Evolutionary conservation across 2,113 vertebrate genomes (phyloP), one percentile per base, ranked within the genome.

Genomic region (Sitta europaea): DNA sequence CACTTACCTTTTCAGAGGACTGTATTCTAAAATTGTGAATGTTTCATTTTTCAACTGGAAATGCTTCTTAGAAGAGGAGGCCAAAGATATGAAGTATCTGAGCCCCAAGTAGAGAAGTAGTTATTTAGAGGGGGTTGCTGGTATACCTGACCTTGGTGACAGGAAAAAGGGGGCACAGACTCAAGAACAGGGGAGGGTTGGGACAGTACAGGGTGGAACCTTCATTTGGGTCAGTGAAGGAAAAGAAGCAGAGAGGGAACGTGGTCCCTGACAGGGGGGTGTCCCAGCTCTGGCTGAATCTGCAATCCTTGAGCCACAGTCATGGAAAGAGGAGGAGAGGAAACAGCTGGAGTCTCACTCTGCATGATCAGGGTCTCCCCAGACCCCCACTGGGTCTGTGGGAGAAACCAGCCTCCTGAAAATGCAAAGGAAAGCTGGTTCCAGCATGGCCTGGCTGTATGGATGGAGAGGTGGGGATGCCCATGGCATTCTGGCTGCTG

Each of bases 401-500:
- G 20, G 63, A 63, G 45, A 40, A 68, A 21, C 18, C 22, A 24
- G 11, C 12, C 38, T 80, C 29, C 35, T 72, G 58, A 10, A 20
- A 48, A 21, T 19, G 54, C 4, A 21, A 10, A 51, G 71, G 38
- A 54, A 17, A 65, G 22, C 25, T 28, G 57, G 10, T 36, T 66
- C 6, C 6, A 35, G 16, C 35, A 14, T 0, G 6, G 25, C 43
- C 58, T 76, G 76, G 35, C 22, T 58, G 25, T 29, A 25, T 0
- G 1, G 33, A 3, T n/a, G 12, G 33, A 48, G 75, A 62, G 35
- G 27, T 68, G 66, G 31, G 21, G 14, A 7, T 58, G 25, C 24
- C n/a, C 2, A 0, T 21, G 36, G 25, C 4, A 1, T 40, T 70
- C 11, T 0, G 4, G 1, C 50, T 78, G 48, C 38, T 29, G 11